These are phyloP conservation scores for Odontesthes bonariensis DNA, from an alignment of 2,113 vertebrate species.

Conservation along the genomic window DNA sequence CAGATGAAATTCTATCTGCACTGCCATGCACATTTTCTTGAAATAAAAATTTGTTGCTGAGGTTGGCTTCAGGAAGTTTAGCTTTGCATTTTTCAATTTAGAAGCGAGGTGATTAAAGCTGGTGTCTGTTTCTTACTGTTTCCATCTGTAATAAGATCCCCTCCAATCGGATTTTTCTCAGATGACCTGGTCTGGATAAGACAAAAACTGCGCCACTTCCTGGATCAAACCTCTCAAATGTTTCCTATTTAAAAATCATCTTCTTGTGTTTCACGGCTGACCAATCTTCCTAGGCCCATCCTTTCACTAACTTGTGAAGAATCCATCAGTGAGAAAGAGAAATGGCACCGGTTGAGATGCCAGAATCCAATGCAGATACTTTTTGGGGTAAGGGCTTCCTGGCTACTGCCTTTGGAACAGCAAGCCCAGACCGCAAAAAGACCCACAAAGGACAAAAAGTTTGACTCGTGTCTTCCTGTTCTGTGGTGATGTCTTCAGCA, in stretches of 20 bases:
- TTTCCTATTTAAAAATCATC: constrained; percentile 2
- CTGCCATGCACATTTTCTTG: not conserved
- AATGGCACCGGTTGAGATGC: constrained; percentile 52
- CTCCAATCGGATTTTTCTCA: constrained; percentile 32
- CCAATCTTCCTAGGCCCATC: not conserved
- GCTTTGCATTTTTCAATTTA: constrained; percentile 14
- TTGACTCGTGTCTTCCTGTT: not conserved
- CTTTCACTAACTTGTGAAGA: not conserved
- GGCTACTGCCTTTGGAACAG: constrained; percentile 92
- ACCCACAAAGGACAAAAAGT: constrained; percentile 85
- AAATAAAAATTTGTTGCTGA: constrained; percentile 2
- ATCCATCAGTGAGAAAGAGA: constrained; percentile 14
- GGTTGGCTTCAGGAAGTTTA: constrained; percentile 20
- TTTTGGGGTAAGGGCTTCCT: constrained; percentile 99
- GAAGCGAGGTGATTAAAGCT: not conserved
- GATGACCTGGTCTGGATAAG: constrained; percentile 6
- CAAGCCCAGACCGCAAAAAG: constrained; percentile 99
- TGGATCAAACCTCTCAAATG: constrained; percentile 6
- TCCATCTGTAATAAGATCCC: constrained; percentile 19
- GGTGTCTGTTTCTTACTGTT: constrained; percentile 5
- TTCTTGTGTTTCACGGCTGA: constrained; percentile 4
- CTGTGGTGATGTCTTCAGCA: not conserved
- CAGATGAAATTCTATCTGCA: not conserved
- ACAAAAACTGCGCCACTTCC: constrained; percentile 23
- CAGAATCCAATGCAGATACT: constrained; percentile 90